A percentile compares a stretch with the other conserved stretches of the same genome.
Conservation (phyloP, 2,797 vertebrate genomes). For the Nasua narica region DNA sequence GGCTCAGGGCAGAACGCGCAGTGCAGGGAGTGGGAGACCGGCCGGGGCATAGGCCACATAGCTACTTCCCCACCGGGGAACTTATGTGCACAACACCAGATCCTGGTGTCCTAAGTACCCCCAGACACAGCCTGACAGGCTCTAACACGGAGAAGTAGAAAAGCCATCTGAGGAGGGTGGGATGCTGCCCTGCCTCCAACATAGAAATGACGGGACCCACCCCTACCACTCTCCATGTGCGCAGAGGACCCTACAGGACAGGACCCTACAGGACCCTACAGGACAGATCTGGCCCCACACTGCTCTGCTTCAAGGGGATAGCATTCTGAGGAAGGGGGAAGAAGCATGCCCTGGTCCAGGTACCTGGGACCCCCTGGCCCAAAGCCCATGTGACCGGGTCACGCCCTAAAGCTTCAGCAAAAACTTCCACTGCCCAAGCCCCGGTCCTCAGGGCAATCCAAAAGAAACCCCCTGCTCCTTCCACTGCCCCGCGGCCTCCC, state of each 20-base stretch:
- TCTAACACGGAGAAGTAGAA: neutral
- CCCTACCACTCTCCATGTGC: neutral
- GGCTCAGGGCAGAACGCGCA: neutral
- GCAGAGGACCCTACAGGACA: neutral
- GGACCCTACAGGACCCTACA: neutral
- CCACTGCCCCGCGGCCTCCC: neutral
- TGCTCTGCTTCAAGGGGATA: neutral
- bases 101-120: neutral
- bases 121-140: neutral
- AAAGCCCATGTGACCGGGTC: neutral
- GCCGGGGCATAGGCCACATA: neutral
- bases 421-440: constrained; percentile 32
- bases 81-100: neutral
- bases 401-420: neutral
- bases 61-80: accelerated
- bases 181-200: neutral
- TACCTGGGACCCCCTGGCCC: neutral
- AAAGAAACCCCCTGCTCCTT: neutral
- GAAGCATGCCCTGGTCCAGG: neutral
- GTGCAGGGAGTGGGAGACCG: neutral
- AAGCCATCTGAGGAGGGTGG: neutral
- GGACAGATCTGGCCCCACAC: neutral
- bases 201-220: neutral
- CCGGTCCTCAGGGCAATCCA: constrained; percentile 24
- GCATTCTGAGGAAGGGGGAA: neutral